Percentiles rank a stretch among this genome's conserved stretches.
phyloP scores from a whole-genome alignment of 2,888 invertebrate species.

The Perizoma affinitatum region DNA sequence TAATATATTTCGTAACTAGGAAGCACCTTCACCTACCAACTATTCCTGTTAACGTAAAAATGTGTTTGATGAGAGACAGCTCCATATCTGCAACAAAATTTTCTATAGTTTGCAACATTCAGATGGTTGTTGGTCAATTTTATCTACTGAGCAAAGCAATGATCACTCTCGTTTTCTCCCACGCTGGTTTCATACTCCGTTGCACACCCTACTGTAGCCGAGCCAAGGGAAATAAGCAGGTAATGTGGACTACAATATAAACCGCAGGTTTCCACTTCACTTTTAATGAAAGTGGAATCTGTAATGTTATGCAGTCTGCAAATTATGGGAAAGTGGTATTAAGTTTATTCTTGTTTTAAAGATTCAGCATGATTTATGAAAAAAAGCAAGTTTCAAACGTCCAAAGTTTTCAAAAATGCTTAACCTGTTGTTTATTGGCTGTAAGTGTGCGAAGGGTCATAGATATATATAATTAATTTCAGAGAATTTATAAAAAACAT shows the following conservation, averaged over 20 bases:
- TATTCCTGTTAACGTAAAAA: no score
- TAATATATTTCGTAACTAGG: no score
- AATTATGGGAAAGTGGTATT: constrained; percentile 10
- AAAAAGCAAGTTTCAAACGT: neutral
- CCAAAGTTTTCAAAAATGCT: no score
- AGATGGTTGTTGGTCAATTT: constrained; percentile 33
- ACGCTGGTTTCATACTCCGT: constrained; percentile 62
- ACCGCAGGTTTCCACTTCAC: constrained; percentile 33
- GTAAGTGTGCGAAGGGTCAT: no score
- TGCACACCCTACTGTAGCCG: constrained; percentile 58
- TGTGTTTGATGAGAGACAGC: no score
- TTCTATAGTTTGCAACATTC: neutral
- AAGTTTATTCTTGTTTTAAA: neutral
- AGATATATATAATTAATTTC: no score
- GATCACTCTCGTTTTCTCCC: constrained; percentile 73
- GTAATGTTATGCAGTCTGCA: constrained; percentile 8
- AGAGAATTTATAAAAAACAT: no score
- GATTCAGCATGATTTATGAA: neutral
- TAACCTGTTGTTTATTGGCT: no score
- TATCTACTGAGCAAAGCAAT: constrained; percentile 33
- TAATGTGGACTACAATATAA: constrained; percentile 32
- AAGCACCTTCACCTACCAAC: no score
- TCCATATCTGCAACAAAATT: no score
- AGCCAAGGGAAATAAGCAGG: constrained; percentile 30
- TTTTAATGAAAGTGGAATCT: constrained; percentile 37